Evolutionary conservation across 2,888 invertebrate genomes (phyloP), one percentile per base, ranked within the genome.

Genomic region (Apamea anceps): DNA sequence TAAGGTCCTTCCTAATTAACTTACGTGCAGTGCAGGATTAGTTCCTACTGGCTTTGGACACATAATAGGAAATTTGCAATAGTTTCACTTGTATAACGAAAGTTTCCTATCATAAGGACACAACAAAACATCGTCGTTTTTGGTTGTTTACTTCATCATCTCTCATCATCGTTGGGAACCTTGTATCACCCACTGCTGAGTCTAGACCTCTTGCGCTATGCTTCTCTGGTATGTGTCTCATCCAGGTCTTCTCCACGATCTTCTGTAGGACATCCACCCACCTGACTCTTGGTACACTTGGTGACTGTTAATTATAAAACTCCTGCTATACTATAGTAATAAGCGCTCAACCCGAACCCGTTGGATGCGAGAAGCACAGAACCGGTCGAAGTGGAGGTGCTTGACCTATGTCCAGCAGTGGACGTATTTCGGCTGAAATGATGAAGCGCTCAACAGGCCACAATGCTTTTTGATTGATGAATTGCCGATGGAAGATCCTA

Each of bases 1-100:
- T 81, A 79, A 79, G 76, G 80, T 82, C 81, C 80, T 83, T 85
- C 79, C 68, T 86, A 75, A 82, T 86, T 84, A 87, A 77, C 75
- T 73, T 75, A 78, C 42, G 66, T 70, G 75, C 81, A 74, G 57
- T 72, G 45, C 28, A 32, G 75, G 84, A 79, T 87, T 87, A 77
- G 84, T 81, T 77, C 62, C 68, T 85, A 21, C 66, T 75, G 37
- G 62, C 54, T 72, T 32, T 75, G 21, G 48, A n/a, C 45, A 76
- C 6, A 13, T 13, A n/a, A 12, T 13, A 62, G 60, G 6, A 42
- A 15, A 0, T 10, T 0, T 0, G 6, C 60, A 85, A 54, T 65
- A 87, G 73, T 73, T 68, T 21, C 25, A 67, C 21, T 67, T 5
- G 8, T 7, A 32, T 51, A 32, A 15, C 15, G 32, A 32, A 25